Evolutionary conservation across 2,113 vertebrate genomes (phyloP).

Genomic region (Felis chaus): DNA sequence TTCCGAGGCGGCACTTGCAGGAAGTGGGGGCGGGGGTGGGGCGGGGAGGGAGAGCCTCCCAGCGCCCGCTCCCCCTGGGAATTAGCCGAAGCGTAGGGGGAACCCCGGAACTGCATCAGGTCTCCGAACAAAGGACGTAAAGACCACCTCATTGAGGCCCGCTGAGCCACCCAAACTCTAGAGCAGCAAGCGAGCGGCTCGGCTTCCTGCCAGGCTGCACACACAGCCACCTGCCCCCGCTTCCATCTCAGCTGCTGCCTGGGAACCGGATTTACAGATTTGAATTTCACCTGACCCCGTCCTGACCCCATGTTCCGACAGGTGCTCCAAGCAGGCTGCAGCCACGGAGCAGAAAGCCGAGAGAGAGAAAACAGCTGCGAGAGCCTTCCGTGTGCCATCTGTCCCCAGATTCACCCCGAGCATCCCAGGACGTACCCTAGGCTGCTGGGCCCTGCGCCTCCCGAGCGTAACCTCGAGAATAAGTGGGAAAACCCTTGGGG

Average conservation of each 20-base stretch:
- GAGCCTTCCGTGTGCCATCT: fast-evolving
- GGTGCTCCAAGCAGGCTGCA: background rate
- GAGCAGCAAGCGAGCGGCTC: background rate
- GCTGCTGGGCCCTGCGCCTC: background rate
- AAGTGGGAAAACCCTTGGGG: background rate
- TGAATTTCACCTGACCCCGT: background rate
- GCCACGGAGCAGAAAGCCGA: background rate
- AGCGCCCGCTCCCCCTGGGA: too few relatives aligned
- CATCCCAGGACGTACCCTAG: too few relatives aligned
- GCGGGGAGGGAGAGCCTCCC: background rate
- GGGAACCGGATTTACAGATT: background rate
- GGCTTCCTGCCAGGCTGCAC: background rate
- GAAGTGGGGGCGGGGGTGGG: background rate
- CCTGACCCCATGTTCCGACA: background rate
- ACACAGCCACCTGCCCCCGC: fast-evolving
- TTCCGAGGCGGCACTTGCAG: background rate
- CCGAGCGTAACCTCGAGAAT: background rate
- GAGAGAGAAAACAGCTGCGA: background rate
- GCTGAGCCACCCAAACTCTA: background rate
- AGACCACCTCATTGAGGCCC: background rate
- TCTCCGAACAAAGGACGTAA: background rate
- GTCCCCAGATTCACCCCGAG: background rate
- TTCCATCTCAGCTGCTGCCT: background rate
- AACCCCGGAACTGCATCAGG: background rate
- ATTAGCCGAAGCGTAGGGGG: background rate